Base-by-base conservation (phyloP, 2,797 vertebrate species). In the Notoglanidium macrostoma region DNA sequence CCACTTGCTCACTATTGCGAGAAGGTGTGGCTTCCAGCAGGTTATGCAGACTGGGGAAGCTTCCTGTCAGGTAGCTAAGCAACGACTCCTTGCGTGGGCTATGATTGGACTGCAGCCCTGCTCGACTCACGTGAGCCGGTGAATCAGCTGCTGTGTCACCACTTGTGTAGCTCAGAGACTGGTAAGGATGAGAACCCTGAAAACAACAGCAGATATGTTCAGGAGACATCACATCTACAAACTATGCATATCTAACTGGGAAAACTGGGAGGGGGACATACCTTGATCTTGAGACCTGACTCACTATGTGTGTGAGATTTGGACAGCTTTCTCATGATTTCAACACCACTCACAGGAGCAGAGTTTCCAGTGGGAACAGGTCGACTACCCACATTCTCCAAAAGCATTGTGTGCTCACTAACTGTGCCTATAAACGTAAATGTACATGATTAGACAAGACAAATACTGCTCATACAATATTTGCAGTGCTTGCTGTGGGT, bases 271-370 rank as follows among this genome's bases (percentile, higher is more conserved):
- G 0, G 51, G 12, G 44, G 21, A 86, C 83, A 77, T 95, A 99
- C 98, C 97, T 98, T 99, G 90, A 99, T 99, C 91, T 97, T 97
- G 89, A 98, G 95, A 44, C 95, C 98, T 85, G 98, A 98, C 92
- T 99, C 98, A 81, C 92, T 97, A 92, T 99, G 97, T 0, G 97
- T 95, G 89, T 99, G 98, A 59, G 98, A 97, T 93, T 99, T 99
- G 63, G 98, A 99, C 54, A 99, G 94, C 51, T 99, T 99, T 92
- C 98, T 97, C 97, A 99, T 99, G 92, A 99, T 98, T 93, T 99
- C 98, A 70, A 97, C 97, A 12, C 98, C 98, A 19, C 96, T 98
- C 61, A 99, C 98, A 17, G 98, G 97, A 9, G 97, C 98, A 0
- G 97, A 94, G 92, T 96, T 97, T 8, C 97, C 96, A 67, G 97